Base-by-base conservation (phyloP, 2,888 invertebrate genomes). In the Leptothorax acervorum region DNA sequence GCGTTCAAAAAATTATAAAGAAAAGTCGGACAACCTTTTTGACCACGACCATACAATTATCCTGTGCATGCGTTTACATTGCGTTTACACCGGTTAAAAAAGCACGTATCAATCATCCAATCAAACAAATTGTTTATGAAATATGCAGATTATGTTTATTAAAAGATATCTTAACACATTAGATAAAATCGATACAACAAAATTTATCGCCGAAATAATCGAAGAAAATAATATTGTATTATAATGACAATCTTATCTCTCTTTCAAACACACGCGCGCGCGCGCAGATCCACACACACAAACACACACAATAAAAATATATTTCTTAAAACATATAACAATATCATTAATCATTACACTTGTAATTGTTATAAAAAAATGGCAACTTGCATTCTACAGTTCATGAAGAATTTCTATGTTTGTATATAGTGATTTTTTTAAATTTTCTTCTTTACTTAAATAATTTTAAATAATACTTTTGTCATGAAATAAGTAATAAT, bases 61-160 rank as follows among this genome's bases (percentile, higher is more conserved):
- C 45, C 39, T 18, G 76, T 31, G 23, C 66, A n/a, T 57, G 39
- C 6, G 45, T 48, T 82, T 55, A 62, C 45, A 76, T 12, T 31
- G 60, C 57, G 39, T 57, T 70, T 70, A 68, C 68, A 78, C 23
- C 28, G 28, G 48, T 83, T 60, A 66, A 78, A 68, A 78, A 35
- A 66, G 45, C 42, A 78, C 31, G 45, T 28, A 57, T 55, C 57
- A 18, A 63, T 71, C 39, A 68, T 79, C n/a, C 35, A 66, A 78
- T 83, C 60, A 83, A 83, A 79, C 70, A 83, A 79, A 79, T 79
- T 45, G 18, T 60, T 23, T 70, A 39, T 62, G 35, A 79, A 60
- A 79, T 35, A 62, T 60, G 35, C 45, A 35, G 18, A 12, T 70
- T 12, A 79, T 70, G 70, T 79, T 79, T 70, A 79, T 79, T 79